These are phyloP conservation scores for Podarcis siculus DNA, from an alignment of 2,797 vertebrate species.

Conservation along the genomic window DNA sequence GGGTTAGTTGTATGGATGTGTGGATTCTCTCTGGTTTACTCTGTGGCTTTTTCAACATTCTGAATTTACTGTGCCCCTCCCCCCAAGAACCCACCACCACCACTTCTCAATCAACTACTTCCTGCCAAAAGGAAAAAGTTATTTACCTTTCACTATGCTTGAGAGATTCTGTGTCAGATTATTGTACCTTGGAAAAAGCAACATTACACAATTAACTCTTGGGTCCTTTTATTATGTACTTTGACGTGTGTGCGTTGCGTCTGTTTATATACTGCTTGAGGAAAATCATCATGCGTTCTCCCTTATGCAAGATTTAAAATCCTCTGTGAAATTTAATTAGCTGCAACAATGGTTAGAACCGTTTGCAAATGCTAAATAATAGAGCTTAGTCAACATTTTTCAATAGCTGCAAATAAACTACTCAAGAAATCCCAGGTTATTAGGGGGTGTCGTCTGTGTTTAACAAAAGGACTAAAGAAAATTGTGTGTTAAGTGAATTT, in stretches of 20 bases:
- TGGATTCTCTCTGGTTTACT: no score
- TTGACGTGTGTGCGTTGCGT: neutral
- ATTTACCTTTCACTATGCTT: neutral
- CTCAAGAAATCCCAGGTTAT: neutral
- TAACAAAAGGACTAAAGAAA: neutral
- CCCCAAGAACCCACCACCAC: no score
- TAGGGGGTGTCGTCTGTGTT: neutral
- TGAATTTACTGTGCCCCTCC: neutral
- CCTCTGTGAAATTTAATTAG: neutral
- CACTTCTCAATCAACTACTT: neutral
- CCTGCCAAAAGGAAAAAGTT: neutral
- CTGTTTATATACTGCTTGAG: neutral
- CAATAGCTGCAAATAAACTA: neutral
- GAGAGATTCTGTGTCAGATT: neutral
- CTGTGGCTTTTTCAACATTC: no score
- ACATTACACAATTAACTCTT: neutral
- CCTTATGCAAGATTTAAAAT: neutral
- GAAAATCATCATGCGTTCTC: neutral
- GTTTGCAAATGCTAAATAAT: neutral
- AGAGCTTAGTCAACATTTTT: slow-evolving; percentile 4
- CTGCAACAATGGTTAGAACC: slow-evolving; percentile 5
- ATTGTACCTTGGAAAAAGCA: neutral
- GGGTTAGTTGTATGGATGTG: no score
- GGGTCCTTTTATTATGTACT: neutral
- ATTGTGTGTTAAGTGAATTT: neutral